Conservation (phyloP, 2,888 invertebrate species). For the Drosophila neonasuta region DNA sequence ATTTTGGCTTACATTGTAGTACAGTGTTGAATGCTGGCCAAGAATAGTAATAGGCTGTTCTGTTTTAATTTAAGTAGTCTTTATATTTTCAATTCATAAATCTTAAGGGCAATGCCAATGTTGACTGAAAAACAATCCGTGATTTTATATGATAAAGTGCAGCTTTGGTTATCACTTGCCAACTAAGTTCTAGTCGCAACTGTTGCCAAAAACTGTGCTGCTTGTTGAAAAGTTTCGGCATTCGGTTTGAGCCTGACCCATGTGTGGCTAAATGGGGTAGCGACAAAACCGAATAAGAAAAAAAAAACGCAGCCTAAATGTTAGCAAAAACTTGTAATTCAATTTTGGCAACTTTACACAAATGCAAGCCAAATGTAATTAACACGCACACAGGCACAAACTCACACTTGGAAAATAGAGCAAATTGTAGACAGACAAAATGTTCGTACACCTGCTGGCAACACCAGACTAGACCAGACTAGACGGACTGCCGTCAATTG, state of each 20-base stretch:
- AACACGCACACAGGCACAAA: conserved; percentile 58
- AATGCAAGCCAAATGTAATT: conserved; percentile 75
- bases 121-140: conserved; percentile 13
- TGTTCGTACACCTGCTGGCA: conserved; percentile 61
- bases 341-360: conserved; percentile 69
- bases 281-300: conserved; percentile 11
- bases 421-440: conserved; percentile 48
- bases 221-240: conserved; percentile 34
- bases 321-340: conserved; percentile 71
- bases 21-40: no score
- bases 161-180: conserved; percentile 44
- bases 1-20: background rate
- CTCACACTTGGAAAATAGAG: conserved; percentile 21
- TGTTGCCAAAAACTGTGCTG: conserved; percentile 52
- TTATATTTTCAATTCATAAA: conserved; percentile 33
- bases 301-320: conserved; percentile 55
- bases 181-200: conserved; percentile 45
- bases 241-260: conserved; percentile 39
- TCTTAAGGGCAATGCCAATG: conserved; percentile 3
- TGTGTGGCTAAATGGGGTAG: conserved; percentile 56
- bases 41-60: background rate
- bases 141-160: conserved; percentile 37
- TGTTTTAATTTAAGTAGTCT: background rate
- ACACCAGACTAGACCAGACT: conserved; percentile 10
- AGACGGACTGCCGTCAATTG: conserved; percentile 62